Evolutionary conservation across 2,797 vertebrate genomes (phyloP), one percentile per base, ranked within the genome.

Genomic region (Coregonus sp.): DNA sequence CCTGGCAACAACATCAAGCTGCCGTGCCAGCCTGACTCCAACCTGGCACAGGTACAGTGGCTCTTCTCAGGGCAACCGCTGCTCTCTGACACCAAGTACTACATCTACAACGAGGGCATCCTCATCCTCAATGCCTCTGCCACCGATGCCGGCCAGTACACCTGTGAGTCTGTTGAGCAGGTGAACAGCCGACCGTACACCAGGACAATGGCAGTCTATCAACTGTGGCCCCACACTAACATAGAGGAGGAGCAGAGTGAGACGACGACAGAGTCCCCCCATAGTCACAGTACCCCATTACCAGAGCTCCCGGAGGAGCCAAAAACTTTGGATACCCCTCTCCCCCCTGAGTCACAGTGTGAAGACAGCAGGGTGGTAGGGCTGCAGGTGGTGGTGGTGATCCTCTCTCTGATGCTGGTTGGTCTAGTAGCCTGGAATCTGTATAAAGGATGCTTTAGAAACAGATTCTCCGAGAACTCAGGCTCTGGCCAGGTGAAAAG

Each of bases 21-120:
- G 72, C 76, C 77, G 0, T 94, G 94, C 79, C 88, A 76, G 54
- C 87, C 87, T 25, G 85, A 92, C 79, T 95, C 91, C 2, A 95
- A 93, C 85, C 82, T 94, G 86, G 95, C 95, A 0, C 79, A 84
- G 20, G 67, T 92, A 5, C 74, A 76, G 66, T 95, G 95, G 95
- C 81, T 63, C 5, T 92, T 93, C 18, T 81, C 85, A 0, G 84
- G 86, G 59, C 90, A 82, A 78, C 81, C 66, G 0, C 86, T 95
- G 73, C 81, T n/a, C 68, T 76, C 93, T 54, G 75, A 86, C 78
- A 37, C 78, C 15, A 95, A 92, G 78, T 91, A 94, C 80, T 88
- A 92, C 80, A 84, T 94, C 78, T 92, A 86, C 72, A 75, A 72
- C 0, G 82, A 84, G 9, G 90, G 92, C 20, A 84, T 94, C 35